phyloP scores from a whole-genome alignment of 2,113 vertebrate genomes.

The Charina bottae region DNA sequence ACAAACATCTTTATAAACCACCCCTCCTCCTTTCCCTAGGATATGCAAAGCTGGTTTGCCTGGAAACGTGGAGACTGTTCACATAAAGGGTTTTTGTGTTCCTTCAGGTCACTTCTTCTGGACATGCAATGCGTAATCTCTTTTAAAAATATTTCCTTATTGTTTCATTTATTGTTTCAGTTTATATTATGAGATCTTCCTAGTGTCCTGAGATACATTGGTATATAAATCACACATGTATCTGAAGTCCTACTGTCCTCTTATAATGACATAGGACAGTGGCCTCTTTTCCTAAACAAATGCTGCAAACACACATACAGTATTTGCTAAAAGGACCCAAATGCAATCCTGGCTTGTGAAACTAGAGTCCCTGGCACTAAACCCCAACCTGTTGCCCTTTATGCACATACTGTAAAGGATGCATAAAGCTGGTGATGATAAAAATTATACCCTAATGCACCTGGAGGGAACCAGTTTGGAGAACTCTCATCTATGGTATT shows the following conservation, averaged over 20 bases:
- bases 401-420: background rate
- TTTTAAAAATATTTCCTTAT: background rate
- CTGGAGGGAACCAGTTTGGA: background rate
- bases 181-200: background rate
- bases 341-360: background rate
- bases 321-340: background rate
- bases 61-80: slow-evolving; percentile 41
- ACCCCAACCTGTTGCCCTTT: background rate
- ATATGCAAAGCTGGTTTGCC: slow-evolving; percentile 64
- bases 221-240: background rate
- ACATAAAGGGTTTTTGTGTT: slow-evolving; percentile 56
- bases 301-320: background rate
- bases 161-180: background rate
- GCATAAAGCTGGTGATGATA: background rate
- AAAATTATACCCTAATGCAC: background rate
- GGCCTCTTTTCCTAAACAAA: background rate
- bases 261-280: background rate
- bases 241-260: background rate
- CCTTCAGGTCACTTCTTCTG: slow-evolving; percentile 51
- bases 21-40: slow-evolving; percentile 50
- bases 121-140: slow-evolving; percentile 40
- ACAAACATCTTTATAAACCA: slow-evolving; percentile 67
- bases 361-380: background rate
- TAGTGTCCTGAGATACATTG: background rate
- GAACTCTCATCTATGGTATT: background rate